Base-by-base conservation (phyloP, 2,888 invertebrate genomes). In the Bugulina stolonifera region DNA sequence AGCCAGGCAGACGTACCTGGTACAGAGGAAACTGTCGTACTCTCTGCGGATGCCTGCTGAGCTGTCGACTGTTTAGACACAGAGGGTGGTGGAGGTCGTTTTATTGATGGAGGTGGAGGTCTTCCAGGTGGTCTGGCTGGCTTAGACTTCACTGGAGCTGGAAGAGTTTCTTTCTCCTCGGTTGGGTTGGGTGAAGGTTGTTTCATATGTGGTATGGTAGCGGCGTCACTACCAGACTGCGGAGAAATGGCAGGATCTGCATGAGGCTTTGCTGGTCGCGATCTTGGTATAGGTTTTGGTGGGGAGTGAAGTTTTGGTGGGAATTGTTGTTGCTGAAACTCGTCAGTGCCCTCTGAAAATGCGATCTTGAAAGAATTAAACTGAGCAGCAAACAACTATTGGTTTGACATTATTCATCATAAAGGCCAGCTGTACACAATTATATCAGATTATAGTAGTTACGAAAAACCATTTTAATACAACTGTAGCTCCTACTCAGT, bases 71-170 rank as follows among this genome's bases (percentile, higher is more conserved):
- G 5, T n/a, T n/a, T n/a, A n/a, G n/a, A n/a, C 43, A 43, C 43
- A 43, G 18, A 3, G 10, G 64, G 64, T 2, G 32, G 64, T 64
- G 64, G 64, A 64, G 64, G 64, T 34, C 64, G 55, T 55, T 55
- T 64, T 32, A 64, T 32, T 29, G 64, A 55, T 5, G 55, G 64
- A 64, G 64, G 64, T 2, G 64, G 64, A 32, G 64, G 64, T n/a
- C 64, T 27, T 10, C 29, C 22, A 3, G 64, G 64, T 25, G 64
- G 64, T n/a, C 64, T 27, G 3, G 64, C 22, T 18, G 64, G 64
- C n/a, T 34, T 64, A 29, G 64, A n/a, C 64, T 64, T 64, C 29
- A 2, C n/a, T 64, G 34, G 32, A 25, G 18, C 23, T 14, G 57
- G 5, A 57, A n/a, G n/a, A n/a, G n/a, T n/a, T n/a, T n/a, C n/a